A percentile compares a stretch with the other conserved stretches of the same genome.
Conservation (phyloP, 2,888 invertebrate species). For the Nephrotoma flavescens region DNA sequence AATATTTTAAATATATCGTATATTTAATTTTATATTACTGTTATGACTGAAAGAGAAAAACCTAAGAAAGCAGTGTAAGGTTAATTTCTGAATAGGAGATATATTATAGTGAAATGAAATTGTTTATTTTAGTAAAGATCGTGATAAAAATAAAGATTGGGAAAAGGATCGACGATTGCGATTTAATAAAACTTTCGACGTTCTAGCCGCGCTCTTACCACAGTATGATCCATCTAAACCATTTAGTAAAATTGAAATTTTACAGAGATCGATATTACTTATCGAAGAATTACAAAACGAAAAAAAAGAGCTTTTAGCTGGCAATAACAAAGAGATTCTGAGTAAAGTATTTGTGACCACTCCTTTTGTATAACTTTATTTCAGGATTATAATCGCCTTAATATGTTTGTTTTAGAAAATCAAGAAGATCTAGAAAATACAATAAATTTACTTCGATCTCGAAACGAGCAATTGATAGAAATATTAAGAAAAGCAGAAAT, state of each 20-base stretch:
- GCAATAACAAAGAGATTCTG: conserved; percentile 13
- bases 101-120: neutral
- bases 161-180: conserved; percentile 43
- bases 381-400: neutral
- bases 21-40: neutral
- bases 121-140: neutral
- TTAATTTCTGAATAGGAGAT: neutral
- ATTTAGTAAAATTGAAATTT: conserved; percentile 30
- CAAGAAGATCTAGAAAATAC: conserved; percentile 14
- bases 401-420: conserved; percentile 9
- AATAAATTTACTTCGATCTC: conserved; percentile 13
- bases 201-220: conserved; percentile 24
- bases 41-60: conserved; percentile 1
- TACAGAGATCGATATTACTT: conserved; percentile 26
- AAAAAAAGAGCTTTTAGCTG: conserved; percentile 21
- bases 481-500: conserved; percentile 15
- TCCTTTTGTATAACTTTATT: neutral
- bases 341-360: conserved; percentile 12
- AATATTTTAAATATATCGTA: neutral
- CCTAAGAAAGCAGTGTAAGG: neutral
- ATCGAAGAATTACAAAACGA: conserved; percentile 29
- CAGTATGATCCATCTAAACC: conserved; percentile 27
- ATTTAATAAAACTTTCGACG: conserved; percentile 31
- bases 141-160: conserved; percentile 34
- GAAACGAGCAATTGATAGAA: conserved; percentile 15